phyloP scores from a whole-genome alignment of 2,797 vertebrate genomes.

The Gadopsis marmoratus region DNA sequence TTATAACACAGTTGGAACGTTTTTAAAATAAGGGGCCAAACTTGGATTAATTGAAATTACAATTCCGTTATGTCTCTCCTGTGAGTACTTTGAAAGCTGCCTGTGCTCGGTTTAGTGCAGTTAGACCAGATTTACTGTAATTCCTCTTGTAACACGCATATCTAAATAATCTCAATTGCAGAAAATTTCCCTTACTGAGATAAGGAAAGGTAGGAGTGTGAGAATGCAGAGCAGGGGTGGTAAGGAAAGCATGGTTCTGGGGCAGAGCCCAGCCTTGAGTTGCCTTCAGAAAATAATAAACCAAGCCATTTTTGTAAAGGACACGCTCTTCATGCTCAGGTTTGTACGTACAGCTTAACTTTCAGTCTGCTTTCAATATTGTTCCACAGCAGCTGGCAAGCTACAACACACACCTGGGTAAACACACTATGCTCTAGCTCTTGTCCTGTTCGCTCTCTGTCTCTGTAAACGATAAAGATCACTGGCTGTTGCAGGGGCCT shows the following conservation, averaged over 20 bases:
- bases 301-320: slow-evolving; percentile 61
- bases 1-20: slow-evolving; percentile 22
- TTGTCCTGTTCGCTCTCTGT: slow-evolving; percentile 61
- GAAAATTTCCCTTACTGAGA: slow-evolving; percentile 25
- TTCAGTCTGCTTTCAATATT: slow-evolving; percentile 79
- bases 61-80: slow-evolving; percentile 30
- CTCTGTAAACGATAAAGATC: slow-evolving; percentile 56
- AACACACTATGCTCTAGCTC: slow-evolving; percentile 76
- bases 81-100: slow-evolving; percentile 30
- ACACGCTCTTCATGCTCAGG: slow-evolving; percentile 64
- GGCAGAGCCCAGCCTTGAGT: slow-evolving; percentile 58
- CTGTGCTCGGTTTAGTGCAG: slow-evolving; percentile 8
- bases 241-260: slow-evolving; percentile 49
- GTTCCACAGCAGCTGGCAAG: slow-evolving; percentile 81
- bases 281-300: slow-evolving; percentile 72
- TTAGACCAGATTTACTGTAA: slow-evolving; percentile 19
- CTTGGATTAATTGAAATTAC: slow-evolving; percentile 38
- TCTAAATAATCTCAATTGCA: slow-evolving; percentile 33
- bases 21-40: slow-evolving; percentile 28
- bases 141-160: slow-evolving; percentile 26
- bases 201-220: slow-evolving; percentile 36
- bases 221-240: slow-evolving; percentile 45
- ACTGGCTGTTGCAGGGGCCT: slow-evolving; percentile 52
- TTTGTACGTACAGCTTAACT: slow-evolving; percentile 76
- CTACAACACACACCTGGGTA: slow-evolving; percentile 85